Conservation (phyloP, 2,797 vertebrate genomes). For the Mastacembelus armatus region DNA sequence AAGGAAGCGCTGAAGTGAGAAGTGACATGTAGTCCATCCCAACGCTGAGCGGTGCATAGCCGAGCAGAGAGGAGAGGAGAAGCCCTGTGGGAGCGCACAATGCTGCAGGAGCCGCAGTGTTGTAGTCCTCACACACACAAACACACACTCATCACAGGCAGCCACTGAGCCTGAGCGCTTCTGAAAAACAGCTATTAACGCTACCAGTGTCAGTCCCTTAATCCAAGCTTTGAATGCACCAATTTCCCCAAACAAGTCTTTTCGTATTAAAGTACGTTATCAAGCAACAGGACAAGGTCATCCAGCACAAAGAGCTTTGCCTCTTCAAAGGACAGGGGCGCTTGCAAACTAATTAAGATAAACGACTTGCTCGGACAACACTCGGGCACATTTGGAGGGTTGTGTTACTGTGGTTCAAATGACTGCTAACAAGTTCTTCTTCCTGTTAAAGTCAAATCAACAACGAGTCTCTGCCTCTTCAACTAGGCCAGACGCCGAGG, state of each 20-base stretch:
- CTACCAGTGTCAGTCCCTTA: conserved; percentile 51
- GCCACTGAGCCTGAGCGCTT: conserved; percentile 17
- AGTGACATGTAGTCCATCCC: conserved; percentile 68
- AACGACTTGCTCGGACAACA: conserved; percentile 26
- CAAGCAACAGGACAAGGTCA: conserved; percentile 36
- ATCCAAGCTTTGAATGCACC: conserved; percentile 28
- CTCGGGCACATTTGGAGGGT: conserved; percentile 22
- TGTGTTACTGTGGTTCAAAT: conserved; percentile 18
- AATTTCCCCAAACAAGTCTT: conserved; percentile 29
- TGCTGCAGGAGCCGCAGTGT: conserved; percentile 43
- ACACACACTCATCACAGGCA: conserved; percentile 17
- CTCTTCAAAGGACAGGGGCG: conserved; percentile 7
- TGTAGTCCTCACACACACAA: conserved; percentile 8
- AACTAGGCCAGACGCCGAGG: conserved; percentile 69
- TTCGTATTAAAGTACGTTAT: conserved; percentile 13
- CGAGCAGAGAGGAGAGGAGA: conserved; percentile 35
- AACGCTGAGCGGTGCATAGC: conserved; percentile 63
- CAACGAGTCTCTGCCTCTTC: conserved; percentile 30
- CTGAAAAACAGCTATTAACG: conserved; percentile 37
- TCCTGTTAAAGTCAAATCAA: conserved; percentile 15
- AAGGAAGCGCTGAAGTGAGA: conserved; percentile 53
- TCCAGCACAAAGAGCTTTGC: conserved; percentile 1
- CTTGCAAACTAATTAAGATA: conserved; percentile 61
- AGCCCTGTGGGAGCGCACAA: conserved; percentile 60
- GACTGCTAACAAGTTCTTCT: conserved; percentile 32